Evolutionary conservation across 2,888 invertebrate genomes (phyloP).

Genomic region (Agrotis exclamationis): DNA sequence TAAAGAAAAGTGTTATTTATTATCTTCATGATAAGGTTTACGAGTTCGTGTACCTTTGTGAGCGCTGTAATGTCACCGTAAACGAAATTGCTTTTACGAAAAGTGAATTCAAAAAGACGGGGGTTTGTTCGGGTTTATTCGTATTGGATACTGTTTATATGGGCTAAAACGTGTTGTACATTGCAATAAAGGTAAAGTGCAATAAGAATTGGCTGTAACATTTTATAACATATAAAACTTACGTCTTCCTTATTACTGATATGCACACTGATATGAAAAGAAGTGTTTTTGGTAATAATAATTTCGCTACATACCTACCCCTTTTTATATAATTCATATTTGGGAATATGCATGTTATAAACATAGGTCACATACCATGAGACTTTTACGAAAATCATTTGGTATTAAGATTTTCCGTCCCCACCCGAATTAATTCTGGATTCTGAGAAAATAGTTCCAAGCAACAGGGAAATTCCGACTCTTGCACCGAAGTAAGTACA

Average conservation of each 20-base stretch:
- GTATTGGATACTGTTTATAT: slow-evolving; percentile 37
- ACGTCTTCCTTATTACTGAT: neutral
- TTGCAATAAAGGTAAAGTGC: slow-evolving; percentile 18
- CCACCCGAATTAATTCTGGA: slow-evolving; percentile 23
- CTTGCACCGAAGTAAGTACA: slow-evolving; percentile 17
- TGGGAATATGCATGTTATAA: no score
- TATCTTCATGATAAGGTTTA: slow-evolving; percentile 65
- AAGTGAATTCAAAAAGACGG: slow-evolving; percentile 55
- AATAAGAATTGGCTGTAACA: slow-evolving; percentile 28
- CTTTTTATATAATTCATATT: no score
- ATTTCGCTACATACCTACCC: neutral
- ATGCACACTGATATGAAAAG: neutral
- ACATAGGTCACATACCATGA: neutral
- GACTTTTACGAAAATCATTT: neutral
- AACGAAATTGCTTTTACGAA: slow-evolving; percentile 60
- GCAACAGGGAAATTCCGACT: slow-evolving; percentile 16
- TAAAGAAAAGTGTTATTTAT: slow-evolving; percentile 70
- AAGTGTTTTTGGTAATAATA: neutral
- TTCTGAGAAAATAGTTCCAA: slow-evolving; percentile 26
- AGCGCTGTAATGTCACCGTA: slow-evolving; percentile 53
- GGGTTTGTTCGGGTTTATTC: slow-evolving; percentile 42
- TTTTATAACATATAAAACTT: slow-evolving; percentile 32
- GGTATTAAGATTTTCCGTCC: neutral
- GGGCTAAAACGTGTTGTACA: slow-evolving; percentile 14
- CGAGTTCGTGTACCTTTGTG: slow-evolving; percentile 60